These are phyloP conservation scores for Rhimphoctona megacephalus DNA, from an alignment of 2,888 invertebrate genomes.

Conservation along the genomic window DNA sequence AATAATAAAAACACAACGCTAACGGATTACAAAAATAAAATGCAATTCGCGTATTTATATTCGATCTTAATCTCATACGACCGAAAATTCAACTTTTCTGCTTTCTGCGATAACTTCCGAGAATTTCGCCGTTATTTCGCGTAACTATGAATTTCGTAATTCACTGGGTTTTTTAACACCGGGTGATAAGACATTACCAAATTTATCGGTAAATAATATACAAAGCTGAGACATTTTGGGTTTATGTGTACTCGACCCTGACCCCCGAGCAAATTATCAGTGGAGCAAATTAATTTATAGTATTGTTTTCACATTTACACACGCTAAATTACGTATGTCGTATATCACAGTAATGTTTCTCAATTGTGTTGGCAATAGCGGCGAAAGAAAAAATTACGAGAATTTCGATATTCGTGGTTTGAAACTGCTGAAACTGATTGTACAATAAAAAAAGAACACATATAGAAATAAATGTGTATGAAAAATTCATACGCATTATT, in stretches of 20 bases:
- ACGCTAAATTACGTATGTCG: neutral
- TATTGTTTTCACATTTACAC: slow-evolving; percentile 6
- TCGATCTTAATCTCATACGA: neutral
- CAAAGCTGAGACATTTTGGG: neutral
- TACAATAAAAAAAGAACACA: neutral
- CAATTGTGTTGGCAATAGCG: neutral
- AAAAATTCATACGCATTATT: neutral
- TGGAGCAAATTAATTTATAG: slow-evolving; percentile 55
- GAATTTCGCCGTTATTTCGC: neutral
- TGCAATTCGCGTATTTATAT: neutral
- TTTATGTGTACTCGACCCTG: slow-evolving; percentile 47
- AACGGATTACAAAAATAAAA: neutral
- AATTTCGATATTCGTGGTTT: neutral
- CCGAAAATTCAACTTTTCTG: slow-evolving; percentile 14
- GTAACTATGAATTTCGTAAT: slow-evolving; percentile 38
- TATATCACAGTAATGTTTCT: slow-evolving; percentile 51
- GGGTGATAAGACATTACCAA: slow-evolving; percentile 10
- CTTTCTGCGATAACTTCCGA: neutral
- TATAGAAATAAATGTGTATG: neutral
- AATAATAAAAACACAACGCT: neutral
- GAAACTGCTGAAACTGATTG: neutral
- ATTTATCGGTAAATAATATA: slow-evolving; percentile 22
- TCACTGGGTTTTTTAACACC: slow-evolving; percentile 26
- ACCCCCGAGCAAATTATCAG: slow-evolving; percentile 13
- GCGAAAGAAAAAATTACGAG: neutral